Percentiles rank a stretch among this genome's conserved stretches.
Conservation (phyloP, 30 jellyfish, hydroid and myxozoan genomes). For the Pseudorhiza aurosa region DNA sequence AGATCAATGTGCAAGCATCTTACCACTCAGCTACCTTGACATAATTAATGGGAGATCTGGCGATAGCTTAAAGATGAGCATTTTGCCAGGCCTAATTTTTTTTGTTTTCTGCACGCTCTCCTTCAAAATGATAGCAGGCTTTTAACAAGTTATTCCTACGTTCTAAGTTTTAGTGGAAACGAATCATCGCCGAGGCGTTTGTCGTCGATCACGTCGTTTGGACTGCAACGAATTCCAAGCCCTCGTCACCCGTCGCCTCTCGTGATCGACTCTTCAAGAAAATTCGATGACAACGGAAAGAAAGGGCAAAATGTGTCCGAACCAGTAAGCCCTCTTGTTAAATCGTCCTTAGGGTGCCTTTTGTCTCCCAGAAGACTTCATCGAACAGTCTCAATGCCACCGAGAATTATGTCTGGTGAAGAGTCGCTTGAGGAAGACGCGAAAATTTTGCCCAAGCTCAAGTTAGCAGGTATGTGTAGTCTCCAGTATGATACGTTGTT, state of each 20-base stretch:
- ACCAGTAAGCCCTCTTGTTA: slow-evolving; percentile 81
- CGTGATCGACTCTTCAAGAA: slow-evolving; percentile 77
- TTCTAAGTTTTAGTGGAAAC: slow-evolving; percentile 87
- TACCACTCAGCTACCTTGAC: too few relatives aligned
- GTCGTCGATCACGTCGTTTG: slow-evolving; percentile 82
- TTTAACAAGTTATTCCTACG: too few relatives aligned
- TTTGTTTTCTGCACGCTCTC: too few relatives aligned
- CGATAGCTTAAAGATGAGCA: too few relatives aligned
- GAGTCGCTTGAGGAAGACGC: slow-evolving; percentile 17
- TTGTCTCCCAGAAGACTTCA: slow-evolving; percentile 65
- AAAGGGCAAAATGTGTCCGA: slow-evolving; percentile 53
- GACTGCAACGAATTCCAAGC: slow-evolving; percentile 94
- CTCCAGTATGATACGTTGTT: too few relatives aligned
- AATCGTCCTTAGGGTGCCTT: slow-evolving; percentile 42
- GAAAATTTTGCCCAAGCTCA: slow-evolving; percentile 47
- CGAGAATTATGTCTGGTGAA: slow-evolving; percentile 67
- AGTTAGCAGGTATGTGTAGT: slow-evolving; percentile 64
- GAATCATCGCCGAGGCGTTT: slow-evolving; percentile 87
- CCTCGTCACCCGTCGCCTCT: slow-evolving; percentile 99
- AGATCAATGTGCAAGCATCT: too few relatives aligned
- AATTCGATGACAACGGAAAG: slow-evolving; percentile 16
- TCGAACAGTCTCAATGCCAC: slow-evolving; percentile 96
- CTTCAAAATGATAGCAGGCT: too few relatives aligned
- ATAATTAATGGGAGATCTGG: too few relatives aligned
- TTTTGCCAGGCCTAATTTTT: too few relatives aligned